phyloP scores from a whole-genome alignment of 1,140 invertebrate genomes.

The Saccostrea cuccullata region DNA sequence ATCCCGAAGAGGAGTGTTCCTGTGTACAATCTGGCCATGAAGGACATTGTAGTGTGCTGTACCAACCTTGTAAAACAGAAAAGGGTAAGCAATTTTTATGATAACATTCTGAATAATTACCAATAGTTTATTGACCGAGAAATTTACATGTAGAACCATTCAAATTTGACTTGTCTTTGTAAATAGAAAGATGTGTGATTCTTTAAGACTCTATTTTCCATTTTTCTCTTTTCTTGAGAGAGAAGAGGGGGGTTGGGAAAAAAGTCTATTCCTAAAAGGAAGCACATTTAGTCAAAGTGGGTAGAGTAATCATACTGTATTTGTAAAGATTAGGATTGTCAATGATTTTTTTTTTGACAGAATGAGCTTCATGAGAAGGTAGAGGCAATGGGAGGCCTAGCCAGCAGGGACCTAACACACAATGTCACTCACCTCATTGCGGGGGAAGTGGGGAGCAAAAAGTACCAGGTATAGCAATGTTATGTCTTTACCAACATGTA shows the following conservation, averaged over 20 bases:
- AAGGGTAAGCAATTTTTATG: conserved; percentile 80
- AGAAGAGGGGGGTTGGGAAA: too few relatives aligned
- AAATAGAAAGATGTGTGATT: too few relatives aligned
- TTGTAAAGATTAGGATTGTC: not conserved
- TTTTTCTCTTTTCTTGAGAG: too few relatives aligned
- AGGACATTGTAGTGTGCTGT: conserved; percentile 85
- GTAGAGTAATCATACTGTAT: not conserved
- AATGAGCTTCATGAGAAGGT: conserved; percentile 85
- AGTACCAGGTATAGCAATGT: conserved; percentile 68
- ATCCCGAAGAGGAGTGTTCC: conserved; percentile 87
- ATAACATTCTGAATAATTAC: too few relatives aligned
- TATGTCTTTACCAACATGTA: not conserved
- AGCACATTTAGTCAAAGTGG: too few relatives aligned
- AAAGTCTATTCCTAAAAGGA: too few relatives aligned
- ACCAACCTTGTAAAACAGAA: conserved; percentile 83
- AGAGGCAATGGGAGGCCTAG: conserved; percentile 90
- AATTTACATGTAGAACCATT: too few relatives aligned
- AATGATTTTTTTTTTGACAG: conserved; percentile 77
- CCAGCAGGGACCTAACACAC: conserved; percentile 84
- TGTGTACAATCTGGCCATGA: conserved; percentile 90
- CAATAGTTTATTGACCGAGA: too few relatives aligned
- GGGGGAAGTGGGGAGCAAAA: conserved; percentile 80
- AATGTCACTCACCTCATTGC: conserved; percentile 91
- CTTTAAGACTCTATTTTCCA: too few relatives aligned
- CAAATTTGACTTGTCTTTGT: too few relatives aligned